Evolutionary conservation across 2,888 invertebrate species (phyloP).

Genomic region (Hydropsyche betteni): DNA sequence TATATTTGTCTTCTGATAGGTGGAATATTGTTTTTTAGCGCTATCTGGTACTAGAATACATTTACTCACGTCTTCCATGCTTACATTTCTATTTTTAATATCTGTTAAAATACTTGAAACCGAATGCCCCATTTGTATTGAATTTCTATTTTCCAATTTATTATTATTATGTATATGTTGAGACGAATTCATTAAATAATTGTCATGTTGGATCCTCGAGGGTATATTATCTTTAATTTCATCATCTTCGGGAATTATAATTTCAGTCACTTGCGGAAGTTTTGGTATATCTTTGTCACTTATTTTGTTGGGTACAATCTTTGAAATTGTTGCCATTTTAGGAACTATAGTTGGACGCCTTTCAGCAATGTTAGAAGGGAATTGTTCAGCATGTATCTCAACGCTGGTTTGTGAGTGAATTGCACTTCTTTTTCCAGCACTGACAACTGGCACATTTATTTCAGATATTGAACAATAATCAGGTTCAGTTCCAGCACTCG

Average conservation of each 20-base stretch:
- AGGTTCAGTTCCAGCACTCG: conserved; percentile 67
- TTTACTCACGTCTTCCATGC: conserved; percentile 62
- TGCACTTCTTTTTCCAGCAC: conserved; percentile 66
- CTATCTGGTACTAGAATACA: conserved; percentile 63
- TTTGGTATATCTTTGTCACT: conserved; percentile 74
- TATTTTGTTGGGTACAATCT: conserved; percentile 58
- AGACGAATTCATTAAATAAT: conserved; percentile 60
- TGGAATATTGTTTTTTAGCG: conserved; percentile 61
- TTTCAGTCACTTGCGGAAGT: conserved; percentile 78
- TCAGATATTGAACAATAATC: conserved; percentile 83
- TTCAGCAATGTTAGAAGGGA: conserved; percentile 65
- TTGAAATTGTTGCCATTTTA: conserved; percentile 57
- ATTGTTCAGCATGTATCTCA: conserved; percentile 64
- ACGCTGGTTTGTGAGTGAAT: conserved; percentile 66
- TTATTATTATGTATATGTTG: conserved; percentile 55
- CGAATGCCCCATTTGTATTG: conserved; percentile 70
- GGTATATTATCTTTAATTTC: conserved; percentile 54
- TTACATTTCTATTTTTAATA: conserved; percentile 65
- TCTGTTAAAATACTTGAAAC: conserved; percentile 70
- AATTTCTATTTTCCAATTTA: conserved; percentile 64
- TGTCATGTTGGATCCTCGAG: conserved; percentile 57
- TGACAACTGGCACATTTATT: conserved; percentile 73
- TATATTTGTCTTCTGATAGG: conserved; percentile 49
- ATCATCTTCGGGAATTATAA: conserved; percentile 74
- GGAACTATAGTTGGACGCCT: conserved; percentile 58